Conservation (phyloP, 2,888 invertebrate genomes). For the Acheta domesticus region DNA sequence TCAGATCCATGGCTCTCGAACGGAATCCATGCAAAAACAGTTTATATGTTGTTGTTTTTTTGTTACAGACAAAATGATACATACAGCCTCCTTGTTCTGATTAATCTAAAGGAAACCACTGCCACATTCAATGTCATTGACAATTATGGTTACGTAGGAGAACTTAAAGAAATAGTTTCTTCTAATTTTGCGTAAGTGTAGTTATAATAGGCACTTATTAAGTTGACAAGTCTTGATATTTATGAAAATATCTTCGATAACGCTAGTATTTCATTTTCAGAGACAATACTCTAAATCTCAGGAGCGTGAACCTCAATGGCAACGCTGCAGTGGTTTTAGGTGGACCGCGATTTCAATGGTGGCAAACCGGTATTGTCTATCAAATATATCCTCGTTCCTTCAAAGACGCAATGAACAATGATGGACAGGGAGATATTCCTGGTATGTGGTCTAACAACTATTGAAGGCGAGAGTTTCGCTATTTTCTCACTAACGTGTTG, state of each 20-base stretch:
- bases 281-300: background rate
- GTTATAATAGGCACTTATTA: background rate
- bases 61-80: background rate
- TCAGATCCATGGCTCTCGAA: background rate
- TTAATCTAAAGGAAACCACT: background rate
- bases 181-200: background rate
- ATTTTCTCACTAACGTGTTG: too few species aligned
- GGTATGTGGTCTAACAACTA: slow-evolving; percentile 50
- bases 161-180: background rate
- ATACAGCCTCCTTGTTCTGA: background rate
- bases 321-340: background rate
- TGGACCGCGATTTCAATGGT: slow-evolving; percentile 62
- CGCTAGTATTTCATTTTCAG: background rate
- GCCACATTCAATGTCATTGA: background rate
- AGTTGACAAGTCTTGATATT: background rate
- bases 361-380: slow-evolving; percentile 75
- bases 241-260: background rate
- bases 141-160: background rate
- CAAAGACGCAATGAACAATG: slow-evolving; percentile 76
- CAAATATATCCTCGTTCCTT: slow-evolving; percentile 84
- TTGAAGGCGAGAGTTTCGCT: background rate
- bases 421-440: slow-evolving; percentile 80
- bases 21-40: too few species aligned
- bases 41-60: too few species aligned
- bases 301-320: background rate